phyloP scores from a whole-genome alignment of 2,797 vertebrate species.

The Myotis myotis region DNA sequence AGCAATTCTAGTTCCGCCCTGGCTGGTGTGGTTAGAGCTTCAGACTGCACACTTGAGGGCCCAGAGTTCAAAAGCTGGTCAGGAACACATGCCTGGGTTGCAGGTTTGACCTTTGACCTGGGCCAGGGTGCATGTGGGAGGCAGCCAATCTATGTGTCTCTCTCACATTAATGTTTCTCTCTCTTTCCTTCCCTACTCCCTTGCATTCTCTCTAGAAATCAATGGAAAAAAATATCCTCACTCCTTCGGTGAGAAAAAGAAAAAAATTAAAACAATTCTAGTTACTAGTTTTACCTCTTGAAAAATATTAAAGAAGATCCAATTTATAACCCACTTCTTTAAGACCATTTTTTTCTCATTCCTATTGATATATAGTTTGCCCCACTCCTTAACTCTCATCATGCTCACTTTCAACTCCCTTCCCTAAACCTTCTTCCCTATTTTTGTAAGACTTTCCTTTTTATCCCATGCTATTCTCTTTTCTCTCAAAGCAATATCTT shows the following conservation, averaged over 20 bases:
- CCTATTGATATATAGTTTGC: not conserved
- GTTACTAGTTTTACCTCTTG: not conserved
- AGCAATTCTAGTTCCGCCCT: not conserved
- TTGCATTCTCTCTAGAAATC: no score
- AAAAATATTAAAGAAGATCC: not conserved
- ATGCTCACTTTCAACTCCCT: not conserved
- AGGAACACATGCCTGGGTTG: not conserved
- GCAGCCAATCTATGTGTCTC: not conserved
- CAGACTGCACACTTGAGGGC: not conserved
- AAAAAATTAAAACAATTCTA: not conserved
- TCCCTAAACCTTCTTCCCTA: not conserved
- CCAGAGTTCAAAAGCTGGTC: no score
- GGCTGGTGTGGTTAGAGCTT: not conserved
- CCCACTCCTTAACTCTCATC: not conserved
- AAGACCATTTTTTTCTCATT: not conserved
- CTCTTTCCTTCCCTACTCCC: not conserved
- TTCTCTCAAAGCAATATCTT: not conserved
- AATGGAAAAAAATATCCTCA: no score
- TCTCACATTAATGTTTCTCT: not conserved
- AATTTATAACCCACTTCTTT: not conserved
- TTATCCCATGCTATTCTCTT: not conserved
- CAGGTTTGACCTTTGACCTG: not conserved
- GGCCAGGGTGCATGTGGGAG: not conserved
- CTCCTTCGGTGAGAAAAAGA: no score
- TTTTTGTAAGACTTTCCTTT: not conserved